Evolutionary conservation across 2,888 invertebrate species (phyloP).

Genomic region (Steromphala cineraria): DNA sequence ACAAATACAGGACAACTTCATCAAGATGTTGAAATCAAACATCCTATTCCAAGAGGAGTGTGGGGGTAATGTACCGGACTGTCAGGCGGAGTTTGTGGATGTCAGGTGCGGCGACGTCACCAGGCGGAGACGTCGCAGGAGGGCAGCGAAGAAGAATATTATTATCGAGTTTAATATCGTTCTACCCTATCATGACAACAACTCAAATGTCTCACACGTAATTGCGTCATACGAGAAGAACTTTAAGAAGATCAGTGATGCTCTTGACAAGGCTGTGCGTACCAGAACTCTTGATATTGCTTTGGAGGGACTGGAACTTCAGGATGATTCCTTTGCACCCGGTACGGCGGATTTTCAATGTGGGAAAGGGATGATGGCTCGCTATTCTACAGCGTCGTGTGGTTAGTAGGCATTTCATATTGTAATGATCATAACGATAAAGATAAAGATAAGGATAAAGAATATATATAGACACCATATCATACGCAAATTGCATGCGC

Average conservation of each 20-base stretch:
- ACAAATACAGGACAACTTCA: constrained; percentile 36
- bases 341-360: constrained; percentile 23
- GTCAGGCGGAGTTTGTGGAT: constrained; percentile 33
- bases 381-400: neutral
- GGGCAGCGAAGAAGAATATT: neutral
- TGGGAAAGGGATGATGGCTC: neutral
- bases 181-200: constrained; percentile 19
- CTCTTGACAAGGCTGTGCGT: constrained; percentile 28
- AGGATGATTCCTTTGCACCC: constrained; percentile 28
- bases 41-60: constrained; percentile 25
- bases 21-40: constrained; percentile 31
- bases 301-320: constrained; percentile 22
- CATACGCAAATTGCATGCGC: too few relatives aligned
- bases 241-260: constrained; percentile 28
- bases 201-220: neutral
- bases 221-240: constrained; percentile 16
- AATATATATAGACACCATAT: too few relatives aligned
- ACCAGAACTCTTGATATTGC: constrained; percentile 28
- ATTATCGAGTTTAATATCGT: constrained; percentile 17
- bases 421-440: neutral
- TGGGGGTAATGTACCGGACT: constrained; percentile 30
- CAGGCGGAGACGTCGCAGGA: constrained; percentile 15
- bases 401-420: neutral
- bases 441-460: neutral
- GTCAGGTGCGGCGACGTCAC: constrained; percentile 37